A percentile compares a stretch with the other conserved stretches of the same genome.
phyloP scores from a whole-genome alignment of 53 echinoderm and acorn worm genomes.

The Paracentrotus lividus region DNA sequence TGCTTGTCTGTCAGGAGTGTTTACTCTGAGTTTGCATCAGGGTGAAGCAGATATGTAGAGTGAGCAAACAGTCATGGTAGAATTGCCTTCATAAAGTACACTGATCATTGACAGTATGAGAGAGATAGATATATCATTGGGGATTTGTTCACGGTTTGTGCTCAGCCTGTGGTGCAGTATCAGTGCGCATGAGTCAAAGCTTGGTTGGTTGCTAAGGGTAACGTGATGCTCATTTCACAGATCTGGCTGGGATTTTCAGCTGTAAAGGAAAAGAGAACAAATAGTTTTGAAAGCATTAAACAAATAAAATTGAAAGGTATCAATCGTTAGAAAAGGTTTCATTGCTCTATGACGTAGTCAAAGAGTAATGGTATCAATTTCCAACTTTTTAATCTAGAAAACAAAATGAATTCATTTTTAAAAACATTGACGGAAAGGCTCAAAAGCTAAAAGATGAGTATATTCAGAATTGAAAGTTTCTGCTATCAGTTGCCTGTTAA shows the following conservation, averaged over 20 bases:
- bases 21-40: constrained; percentile 58
- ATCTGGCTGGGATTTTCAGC: constrained; percentile 51
- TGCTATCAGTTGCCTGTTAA: too few species aligned
- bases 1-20: neutral
- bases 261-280: constrained; percentile 66
- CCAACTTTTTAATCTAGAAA: too few species aligned
- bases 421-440: too few species aligned
- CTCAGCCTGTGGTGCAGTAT: constrained; percentile 3
- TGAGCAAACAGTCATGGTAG: constrained; percentile 36
- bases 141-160: constrained; percentile 6
- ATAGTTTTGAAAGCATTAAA: constrained; percentile 48
- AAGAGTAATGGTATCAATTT: neutral
- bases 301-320: constrained; percentile 60
- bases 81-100: constrained; percentile 41
- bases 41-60: constrained; percentile 15
- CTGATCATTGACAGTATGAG: constrained; percentile 5
- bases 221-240: constrained; percentile 53
- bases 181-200: constrained; percentile 15
- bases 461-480: too few species aligned
- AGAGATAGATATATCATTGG: constrained; percentile 8
- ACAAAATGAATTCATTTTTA: too few species aligned
- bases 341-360: neutral
- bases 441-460: too few species aligned
- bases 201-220: constrained; percentile 56
- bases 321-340: neutral